Evolutionary conservation across 2,797 vertebrate species (phyloP).

Genomic region (Momotus momota): DNA sequence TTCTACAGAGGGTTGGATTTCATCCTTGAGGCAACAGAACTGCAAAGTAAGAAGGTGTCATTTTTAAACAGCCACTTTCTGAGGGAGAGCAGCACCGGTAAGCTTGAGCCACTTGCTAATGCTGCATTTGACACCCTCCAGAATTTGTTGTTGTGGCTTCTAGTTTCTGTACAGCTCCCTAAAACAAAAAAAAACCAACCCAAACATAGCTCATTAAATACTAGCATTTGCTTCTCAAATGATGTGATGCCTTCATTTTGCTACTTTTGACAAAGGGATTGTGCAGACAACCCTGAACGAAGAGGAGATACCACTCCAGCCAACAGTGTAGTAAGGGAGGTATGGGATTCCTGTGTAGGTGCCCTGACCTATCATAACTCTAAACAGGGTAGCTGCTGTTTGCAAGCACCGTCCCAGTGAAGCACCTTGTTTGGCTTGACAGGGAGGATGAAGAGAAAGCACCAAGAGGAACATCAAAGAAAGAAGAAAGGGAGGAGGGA

Average conservation of each 20-base stretch:
- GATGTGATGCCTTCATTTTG: neutral
- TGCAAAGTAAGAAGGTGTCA: neutral
- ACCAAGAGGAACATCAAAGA: neutral
- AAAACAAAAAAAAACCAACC: neutral
- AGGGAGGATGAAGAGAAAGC: conserved; percentile 22
- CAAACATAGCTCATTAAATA: neutral
- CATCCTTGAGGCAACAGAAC: neutral
- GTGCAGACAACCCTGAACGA: neutral
- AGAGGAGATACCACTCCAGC: neutral
- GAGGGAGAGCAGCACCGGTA: neutral
- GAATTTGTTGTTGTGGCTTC: neutral
- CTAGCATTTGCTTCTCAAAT: neutral
- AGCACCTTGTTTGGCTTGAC: neutral
- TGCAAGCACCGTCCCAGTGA: neutral
- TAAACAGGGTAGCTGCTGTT: neutral
- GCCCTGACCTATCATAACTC: neutral
- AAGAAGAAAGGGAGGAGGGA: neutral
- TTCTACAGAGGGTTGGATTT: neutral
- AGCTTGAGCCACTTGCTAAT: neutral
- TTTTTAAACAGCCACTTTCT: neutral
- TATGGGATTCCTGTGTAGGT: neutral
- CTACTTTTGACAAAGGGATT: neutral
- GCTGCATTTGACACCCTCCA: neutral
- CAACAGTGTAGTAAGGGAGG: neutral
- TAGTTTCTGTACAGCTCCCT: neutral